Base-by-base conservation (phyloP, 2,113 vertebrate genomes). In the Alosa alosa region DNA sequence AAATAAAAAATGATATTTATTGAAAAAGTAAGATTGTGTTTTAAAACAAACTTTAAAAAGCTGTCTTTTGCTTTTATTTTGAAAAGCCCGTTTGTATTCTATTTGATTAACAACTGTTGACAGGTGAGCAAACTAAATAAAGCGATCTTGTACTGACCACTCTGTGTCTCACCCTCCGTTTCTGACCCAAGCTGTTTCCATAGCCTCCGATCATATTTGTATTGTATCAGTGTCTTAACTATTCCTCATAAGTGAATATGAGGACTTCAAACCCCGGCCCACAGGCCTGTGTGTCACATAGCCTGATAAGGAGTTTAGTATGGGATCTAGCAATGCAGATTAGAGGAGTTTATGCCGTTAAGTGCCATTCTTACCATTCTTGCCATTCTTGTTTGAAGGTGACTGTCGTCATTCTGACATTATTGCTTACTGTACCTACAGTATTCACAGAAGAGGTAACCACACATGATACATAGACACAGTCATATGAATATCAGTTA, bases 41-140 rank as follows among this genome's bases (percentile, higher is more conserved):
- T 93, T 89, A 91, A 94, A 91, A 88, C 72, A 83, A 84, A 90
- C 82, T 92, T 93, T 92, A 91, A 93, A 93, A 90, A 87, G 84
- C 72, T 78, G 93, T 78, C 72, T 78, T 87, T 93, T 92, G 93
- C 93, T 95, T 96, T 95, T 94, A 94, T 95, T 95, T 95, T 94
- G 87, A 95, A 94, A 94, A 94, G 92, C 92, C 93, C 90, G 86
- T 91, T 93, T 94, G 91, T 95, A 95, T 95, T 94, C 91, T 94
- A 93, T 92, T 92, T 93, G 88, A 92, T 91, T 91, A 91, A 89
- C 92, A 92, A 91, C 89, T 88, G 84, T 83, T 87, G 86, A 93
- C 87, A 85, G 92, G 75, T 92, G 89, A 94, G 92, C 87, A 88
- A 90, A 94, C 84, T 94, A 92, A 95, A 95, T 95, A 95, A 94